Base-by-base conservation (phyloP, 2,888 invertebrate genomes). In the Cephus rjabovi region DNA sequence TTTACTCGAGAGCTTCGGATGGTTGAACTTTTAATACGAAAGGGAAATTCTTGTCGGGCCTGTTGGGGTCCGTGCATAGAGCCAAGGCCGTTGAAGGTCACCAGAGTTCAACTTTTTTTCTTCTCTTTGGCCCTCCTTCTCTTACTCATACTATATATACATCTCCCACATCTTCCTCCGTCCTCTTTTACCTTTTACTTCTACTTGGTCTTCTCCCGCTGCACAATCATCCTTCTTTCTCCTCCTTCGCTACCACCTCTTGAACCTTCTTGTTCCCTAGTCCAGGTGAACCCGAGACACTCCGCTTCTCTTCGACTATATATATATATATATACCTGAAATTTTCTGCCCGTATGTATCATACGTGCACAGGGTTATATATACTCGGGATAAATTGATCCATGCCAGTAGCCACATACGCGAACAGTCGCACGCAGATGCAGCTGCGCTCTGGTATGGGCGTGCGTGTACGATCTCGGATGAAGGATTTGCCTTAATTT, bases 11-110 rank as follows among this genome's bases (percentile, higher is more conserved):
- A 74, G 34, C 31, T 74, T 74, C 74, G 74, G 74, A 33, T 34
- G 74, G 74, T 74, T 34, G 74, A 74, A 74, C 74, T 35, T 81
- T 79, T 76, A 80, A 80, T 79, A 81, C 83, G 83, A 84, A 81
- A 82, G 81, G 83, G 84, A 85, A 84, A 83, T 82, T 79, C 80
- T 80, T 79, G 78, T 69, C 78, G 76, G 77, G 37, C 78, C 79
- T 73, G 81, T 75, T 79, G 79, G 79, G 56, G 56, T 23, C 56
- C 56, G 80, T 81, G 84, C 81, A 82, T 83, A 83, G 86, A 84
- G 83, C 82, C 86, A 87, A 87, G 87, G 87, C 85, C 86, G 87
- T 83, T 86, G 86, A 86, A 87, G 87, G 86, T 87, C 83, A 85
- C 81, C 81, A 80, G 85, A 84, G 86, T 84, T 86, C 83, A 85